These are phyloP conservation scores for Lasioglossum malachurum DNA, from an alignment of 2,888 invertebrate genomes.

Conservation along the genomic window DNA sequence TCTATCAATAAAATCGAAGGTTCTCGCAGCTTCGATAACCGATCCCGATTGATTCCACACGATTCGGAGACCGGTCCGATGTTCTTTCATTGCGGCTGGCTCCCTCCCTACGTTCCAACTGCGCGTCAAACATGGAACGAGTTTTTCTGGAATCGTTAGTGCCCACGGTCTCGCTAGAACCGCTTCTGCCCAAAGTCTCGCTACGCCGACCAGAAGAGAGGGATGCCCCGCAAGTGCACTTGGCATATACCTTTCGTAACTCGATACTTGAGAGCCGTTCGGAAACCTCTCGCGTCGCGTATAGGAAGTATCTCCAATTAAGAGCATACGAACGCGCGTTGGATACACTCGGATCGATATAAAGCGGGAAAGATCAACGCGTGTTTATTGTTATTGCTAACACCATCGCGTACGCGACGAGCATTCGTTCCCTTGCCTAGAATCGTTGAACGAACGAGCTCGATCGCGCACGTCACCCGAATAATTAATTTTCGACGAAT, in stretches of 20 bases:
- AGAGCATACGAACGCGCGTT: conserved; percentile 41
- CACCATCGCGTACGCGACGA: neutral
- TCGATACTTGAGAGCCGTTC: conserved; percentile 56
- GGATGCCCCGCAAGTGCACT: conserved; percentile 63
- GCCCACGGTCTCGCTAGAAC: conserved; percentile 12
- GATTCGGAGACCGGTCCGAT: neutral
- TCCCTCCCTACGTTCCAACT: neutral
- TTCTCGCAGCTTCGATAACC: neutral
- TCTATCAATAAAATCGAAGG: conserved; percentile 49
- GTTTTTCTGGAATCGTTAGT: conserved; percentile 24
- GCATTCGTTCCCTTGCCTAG: neutral
- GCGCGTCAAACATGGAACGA: neutral
- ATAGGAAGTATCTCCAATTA: conserved; percentile 54
- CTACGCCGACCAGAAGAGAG: conserved; percentile 10
- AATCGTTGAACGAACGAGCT: conserved; percentile 3
- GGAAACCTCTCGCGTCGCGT: conserved; percentile 62
- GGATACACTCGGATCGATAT: conserved; percentile 38
- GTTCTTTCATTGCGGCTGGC: neutral
- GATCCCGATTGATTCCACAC: neutral
- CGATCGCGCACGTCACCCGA: conserved; percentile 23
- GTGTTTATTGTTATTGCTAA: conserved; percentile 11
- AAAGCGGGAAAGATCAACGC: neutral
- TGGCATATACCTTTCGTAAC: conserved; percentile 65
- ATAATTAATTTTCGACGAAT: conserved; percentile 36
- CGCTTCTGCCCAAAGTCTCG: conserved; percentile 36